Conservation (phyloP, 2,888 invertebrate genomes). For the Tenthredo livida region DNA sequence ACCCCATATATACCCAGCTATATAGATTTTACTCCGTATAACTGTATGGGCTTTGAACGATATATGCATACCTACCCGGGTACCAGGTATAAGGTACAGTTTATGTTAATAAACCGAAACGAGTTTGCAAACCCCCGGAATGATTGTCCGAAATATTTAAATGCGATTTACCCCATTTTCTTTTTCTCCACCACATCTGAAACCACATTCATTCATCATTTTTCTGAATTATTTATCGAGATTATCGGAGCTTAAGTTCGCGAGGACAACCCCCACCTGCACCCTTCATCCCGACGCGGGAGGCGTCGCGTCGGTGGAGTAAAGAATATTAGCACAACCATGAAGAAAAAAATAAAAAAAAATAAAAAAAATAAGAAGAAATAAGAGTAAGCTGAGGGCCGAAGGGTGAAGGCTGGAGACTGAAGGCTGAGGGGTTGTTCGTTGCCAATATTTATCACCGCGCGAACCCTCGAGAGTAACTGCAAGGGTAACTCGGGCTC, state of each 20-base stretch:
- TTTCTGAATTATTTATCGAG: too few relatives aligned
- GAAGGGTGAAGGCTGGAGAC: neutral
- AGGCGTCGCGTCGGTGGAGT: neutral
- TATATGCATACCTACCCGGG: too few relatives aligned
- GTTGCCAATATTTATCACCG: slow-evolving; percentile 48
- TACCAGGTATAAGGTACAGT: neutral
- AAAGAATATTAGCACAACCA: slow-evolving; percentile 31
- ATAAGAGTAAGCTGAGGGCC: neutral
- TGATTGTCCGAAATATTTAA: neutral
- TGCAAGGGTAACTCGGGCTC: slow-evolving; percentile 10
- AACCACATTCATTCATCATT: too few relatives aligned
- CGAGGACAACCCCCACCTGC: neutral
- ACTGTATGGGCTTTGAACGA: slow-evolving; percentile 20
- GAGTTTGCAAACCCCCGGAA: neutral
- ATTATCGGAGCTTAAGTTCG: neutral
- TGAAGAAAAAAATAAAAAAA: neutral
- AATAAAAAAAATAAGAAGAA: too few relatives aligned
- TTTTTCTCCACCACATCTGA: too few relatives aligned
- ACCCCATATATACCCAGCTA: slow-evolving; percentile 15
- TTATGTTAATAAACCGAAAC: slow-evolving; percentile 51
- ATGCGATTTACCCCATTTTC: too few relatives aligned
- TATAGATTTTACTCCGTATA: slow-evolving; percentile 17
- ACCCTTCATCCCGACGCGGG: too few relatives aligned
- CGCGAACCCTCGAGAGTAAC: slow-evolving; percentile 35
- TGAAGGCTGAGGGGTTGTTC: neutral